Evolutionary conservation across 2,113 vertebrate species (phyloP).

Genomic region (Copsychus sechellarum): DNA sequence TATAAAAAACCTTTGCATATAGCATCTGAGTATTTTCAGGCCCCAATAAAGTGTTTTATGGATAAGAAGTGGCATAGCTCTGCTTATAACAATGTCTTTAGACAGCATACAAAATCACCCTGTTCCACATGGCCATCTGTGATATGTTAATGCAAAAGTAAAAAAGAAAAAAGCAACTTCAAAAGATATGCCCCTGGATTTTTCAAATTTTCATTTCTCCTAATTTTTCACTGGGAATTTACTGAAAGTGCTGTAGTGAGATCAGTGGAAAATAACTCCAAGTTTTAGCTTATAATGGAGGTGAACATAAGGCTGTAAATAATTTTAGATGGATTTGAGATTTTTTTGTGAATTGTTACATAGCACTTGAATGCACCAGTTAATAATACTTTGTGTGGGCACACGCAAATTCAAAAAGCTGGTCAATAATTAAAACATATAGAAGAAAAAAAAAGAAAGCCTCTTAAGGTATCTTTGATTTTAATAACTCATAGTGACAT

Average conservation of each 20-base stretch:
- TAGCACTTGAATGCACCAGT: not conserved
- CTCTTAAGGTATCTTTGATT: not conserved
- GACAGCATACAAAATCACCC: not conserved
- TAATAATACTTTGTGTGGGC: not conserved
- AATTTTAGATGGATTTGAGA: not conserved
- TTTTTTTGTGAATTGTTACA: not conserved
- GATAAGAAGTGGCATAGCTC: not conserved
- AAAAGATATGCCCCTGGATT: not conserved
- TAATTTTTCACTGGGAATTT: not conserved
- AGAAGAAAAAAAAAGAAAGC: not conserved
- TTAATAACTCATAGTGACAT: not conserved
- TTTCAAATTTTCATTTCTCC: not conserved
- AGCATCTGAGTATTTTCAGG: not conserved
- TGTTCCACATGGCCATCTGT: conserved; percentile 1
- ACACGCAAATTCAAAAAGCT: not conserved
- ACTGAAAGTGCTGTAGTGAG: not conserved
- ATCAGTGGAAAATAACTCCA: not conserved
- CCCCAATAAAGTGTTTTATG: not conserved
- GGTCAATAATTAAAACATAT: not conserved
- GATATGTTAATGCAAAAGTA: not conserved
- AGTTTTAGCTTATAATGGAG: not conserved
- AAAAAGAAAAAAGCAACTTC: not conserved
- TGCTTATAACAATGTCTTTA: not conserved
- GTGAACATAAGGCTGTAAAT: not conserved
- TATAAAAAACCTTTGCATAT: not conserved